These are phyloP conservation scores for Hipparchia sbordonii DNA, from an alignment of 2,888 invertebrate genomes.

Conservation along the genomic window DNA sequence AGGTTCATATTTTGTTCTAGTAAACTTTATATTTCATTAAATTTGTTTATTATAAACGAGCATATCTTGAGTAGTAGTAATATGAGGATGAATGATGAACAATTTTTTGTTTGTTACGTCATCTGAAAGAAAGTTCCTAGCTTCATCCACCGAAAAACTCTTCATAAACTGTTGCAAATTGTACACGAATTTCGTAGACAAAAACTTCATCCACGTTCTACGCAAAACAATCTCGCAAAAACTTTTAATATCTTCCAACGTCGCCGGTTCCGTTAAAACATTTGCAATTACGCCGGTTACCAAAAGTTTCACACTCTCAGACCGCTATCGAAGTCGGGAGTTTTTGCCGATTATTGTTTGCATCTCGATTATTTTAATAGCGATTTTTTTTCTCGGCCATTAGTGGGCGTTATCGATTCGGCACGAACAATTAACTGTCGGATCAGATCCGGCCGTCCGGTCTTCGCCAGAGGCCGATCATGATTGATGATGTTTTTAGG, in stretches of 20 bases:
- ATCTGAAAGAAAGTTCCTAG: neutral
- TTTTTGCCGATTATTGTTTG: slow-evolving; percentile 34
- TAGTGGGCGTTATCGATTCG: slow-evolving; percentile 65
- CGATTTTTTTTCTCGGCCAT: slow-evolving; percentile 62
- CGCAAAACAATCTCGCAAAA: slow-evolving; percentile 36
- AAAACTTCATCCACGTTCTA: slow-evolving; percentile 17
- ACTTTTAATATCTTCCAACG: slow-evolving; percentile 32
- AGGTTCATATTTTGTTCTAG: too few relatives aligned
- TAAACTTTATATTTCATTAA: too few relatives aligned
- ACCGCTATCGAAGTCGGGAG: slow-evolving; percentile 27
- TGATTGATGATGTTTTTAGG: slow-evolving; percentile 74
- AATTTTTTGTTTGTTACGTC: slow-evolving; percentile 6
- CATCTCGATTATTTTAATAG: slow-evolving; percentile 58
- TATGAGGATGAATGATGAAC: neutral
- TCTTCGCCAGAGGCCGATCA: slow-evolving; percentile 55
- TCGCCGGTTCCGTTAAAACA: slow-evolving; percentile 30
- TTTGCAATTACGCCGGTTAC: slow-evolving; percentile 33
- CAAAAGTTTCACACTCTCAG: slow-evolving; percentile 36
- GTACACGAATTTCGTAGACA: slow-evolving; percentile 14
- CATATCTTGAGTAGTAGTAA: too few relatives aligned
- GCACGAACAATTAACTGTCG: slow-evolving; percentile 66
- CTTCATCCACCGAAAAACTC: slow-evolving; percentile 20
- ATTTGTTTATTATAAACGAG: too few relatives aligned
- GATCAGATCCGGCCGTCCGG: slow-evolving; percentile 52
- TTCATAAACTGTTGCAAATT: slow-evolving; percentile 15